Evolutionary conservation across 2,113 vertebrate genomes (phyloP).

Genomic region (Phylloscopus trochiloides): DNA sequence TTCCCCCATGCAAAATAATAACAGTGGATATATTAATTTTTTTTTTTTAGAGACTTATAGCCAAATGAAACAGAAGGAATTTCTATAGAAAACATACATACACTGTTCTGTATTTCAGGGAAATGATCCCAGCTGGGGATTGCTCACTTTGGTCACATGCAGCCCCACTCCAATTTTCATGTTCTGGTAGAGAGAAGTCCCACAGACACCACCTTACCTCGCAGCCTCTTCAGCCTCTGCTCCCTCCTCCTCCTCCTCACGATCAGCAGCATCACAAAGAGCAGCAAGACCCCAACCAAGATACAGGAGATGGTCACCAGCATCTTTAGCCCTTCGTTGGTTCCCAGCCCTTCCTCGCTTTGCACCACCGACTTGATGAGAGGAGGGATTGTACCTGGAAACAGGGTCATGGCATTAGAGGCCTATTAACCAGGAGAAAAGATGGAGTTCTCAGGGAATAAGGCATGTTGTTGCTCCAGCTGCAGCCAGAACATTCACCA

Average conservation of each 20-base stretch:
- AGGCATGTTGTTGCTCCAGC: neutral
- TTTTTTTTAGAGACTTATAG: neutral
- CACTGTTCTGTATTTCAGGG: neutral
- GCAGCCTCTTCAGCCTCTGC: conserved; percentile 92
- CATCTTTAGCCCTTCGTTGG: conserved; percentile 95
- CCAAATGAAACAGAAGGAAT: neutral
- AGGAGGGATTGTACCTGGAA: conserved; percentile 93
- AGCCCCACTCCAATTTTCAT: neutral
- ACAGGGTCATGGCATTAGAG: conserved; percentile 64
- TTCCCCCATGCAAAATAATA: neutral
- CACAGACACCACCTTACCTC: conserved; percentile 77
- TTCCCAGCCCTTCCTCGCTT: conserved; percentile 88
- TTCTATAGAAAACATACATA: neutral
- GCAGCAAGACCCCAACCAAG: conserved; percentile 87
- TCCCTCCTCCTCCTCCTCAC: conserved; percentile 91
- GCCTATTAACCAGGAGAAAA: conserved; percentile 14
- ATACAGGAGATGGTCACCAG: conserved; percentile 96
- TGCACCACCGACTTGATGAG: conserved; percentile 91
- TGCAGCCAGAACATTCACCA: neutral
- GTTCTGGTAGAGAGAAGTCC: accelerated
- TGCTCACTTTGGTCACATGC: neutral
- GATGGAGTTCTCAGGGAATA: conserved; percentile 23
- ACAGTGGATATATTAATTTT: neutral
- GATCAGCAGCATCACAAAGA: conserved; percentile 91
- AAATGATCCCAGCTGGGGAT: neutral